Evolutionary conservation across 2,113 vertebrate species (phyloP).

Genomic region (Ciconia stormi): DNA sequence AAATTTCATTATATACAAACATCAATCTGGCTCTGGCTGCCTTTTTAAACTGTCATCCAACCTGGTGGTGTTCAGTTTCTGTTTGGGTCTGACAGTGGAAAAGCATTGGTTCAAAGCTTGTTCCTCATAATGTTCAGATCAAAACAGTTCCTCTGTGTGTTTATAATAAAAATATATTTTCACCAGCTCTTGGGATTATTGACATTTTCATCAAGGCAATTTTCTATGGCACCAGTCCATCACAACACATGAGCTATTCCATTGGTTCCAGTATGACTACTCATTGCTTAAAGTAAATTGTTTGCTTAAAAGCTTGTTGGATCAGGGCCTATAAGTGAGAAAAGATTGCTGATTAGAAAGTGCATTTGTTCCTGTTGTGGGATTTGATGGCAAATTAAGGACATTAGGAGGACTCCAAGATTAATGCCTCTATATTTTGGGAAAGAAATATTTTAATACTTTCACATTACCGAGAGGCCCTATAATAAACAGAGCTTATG

Average conservation of each 20-base stretch:
- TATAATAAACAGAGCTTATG: constrained; percentile 59
- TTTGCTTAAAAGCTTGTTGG: constrained; percentile 65
- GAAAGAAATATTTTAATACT: constrained; percentile 57
- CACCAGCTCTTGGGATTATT: constrained; percentile 66
- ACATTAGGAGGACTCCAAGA: constrained; percentile 45
- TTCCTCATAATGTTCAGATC: constrained; percentile 70
- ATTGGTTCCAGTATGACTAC: constrained; percentile 48
- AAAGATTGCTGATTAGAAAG: constrained; percentile 64
- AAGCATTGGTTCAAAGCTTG: constrained; percentile 70
- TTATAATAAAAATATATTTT: constrained; percentile 75
- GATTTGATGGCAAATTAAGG: constrained; percentile 60
- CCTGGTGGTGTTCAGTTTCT: constrained; percentile 66
- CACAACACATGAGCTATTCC: constrained; percentile 47
- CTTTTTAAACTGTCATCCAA: constrained; percentile 69
- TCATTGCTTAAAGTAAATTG: constrained; percentile 61
- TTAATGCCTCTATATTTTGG: constrained; percentile 38
- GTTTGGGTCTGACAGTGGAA: constrained; percentile 69
- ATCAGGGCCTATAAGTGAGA: constrained; percentile 41
- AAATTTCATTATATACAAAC: constrained; percentile 72
- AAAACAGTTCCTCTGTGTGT: constrained; percentile 68
- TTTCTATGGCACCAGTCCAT: constrained; percentile 69
- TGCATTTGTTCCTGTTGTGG: constrained; percentile 46
- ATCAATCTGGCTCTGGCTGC: constrained; percentile 68
- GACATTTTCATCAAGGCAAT: constrained; percentile 68
- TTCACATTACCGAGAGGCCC: not conserved